A percentile compares a stretch with the other conserved stretches of the same genome.
Conservation (phyloP, 2,888 invertebrate genomes). For the Phyllotreta cruciferae region DNA sequence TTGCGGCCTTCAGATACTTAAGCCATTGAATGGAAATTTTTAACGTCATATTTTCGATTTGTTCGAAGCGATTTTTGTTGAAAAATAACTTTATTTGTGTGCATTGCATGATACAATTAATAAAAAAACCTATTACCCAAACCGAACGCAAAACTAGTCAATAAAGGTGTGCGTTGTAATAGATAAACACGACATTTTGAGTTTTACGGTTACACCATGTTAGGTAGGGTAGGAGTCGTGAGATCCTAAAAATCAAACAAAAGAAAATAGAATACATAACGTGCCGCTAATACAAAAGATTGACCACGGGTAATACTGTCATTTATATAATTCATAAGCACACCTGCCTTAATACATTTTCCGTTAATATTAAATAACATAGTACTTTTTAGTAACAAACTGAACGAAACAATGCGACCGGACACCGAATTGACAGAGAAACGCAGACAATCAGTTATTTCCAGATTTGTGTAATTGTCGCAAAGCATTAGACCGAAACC, state of each 20-base stretch:
- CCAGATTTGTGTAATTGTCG: conserved; percentile 50
- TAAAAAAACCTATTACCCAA: no score
- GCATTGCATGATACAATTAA: no score
- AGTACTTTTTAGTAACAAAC: conserved; percentile 39
- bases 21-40: no score
- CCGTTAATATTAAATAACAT: conserved; percentile 43
- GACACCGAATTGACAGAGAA: conserved; percentile 42
- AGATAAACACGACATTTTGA: no score
- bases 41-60: no score
- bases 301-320: conserved; percentile 31
- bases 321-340: conserved; percentile 41
- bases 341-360: conserved; percentile 45
- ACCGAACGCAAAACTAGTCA: no score
- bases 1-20: no score
- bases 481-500: conserved; percentile 38
- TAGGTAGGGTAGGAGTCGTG: no score
- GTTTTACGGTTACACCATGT: no score
- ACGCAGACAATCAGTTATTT: conserved; percentile 44
- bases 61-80: no score
- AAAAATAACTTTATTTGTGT: no score
- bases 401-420: conserved; percentile 37
- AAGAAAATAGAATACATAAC: conserved; percentile 29
- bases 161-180: no score
- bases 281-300: conserved; percentile 30
- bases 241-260: conserved; percentile 15